phyloP scores from a whole-genome alignment of 53 echinoderm and acorn worm species.

The Luidia sarsii region DNA sequence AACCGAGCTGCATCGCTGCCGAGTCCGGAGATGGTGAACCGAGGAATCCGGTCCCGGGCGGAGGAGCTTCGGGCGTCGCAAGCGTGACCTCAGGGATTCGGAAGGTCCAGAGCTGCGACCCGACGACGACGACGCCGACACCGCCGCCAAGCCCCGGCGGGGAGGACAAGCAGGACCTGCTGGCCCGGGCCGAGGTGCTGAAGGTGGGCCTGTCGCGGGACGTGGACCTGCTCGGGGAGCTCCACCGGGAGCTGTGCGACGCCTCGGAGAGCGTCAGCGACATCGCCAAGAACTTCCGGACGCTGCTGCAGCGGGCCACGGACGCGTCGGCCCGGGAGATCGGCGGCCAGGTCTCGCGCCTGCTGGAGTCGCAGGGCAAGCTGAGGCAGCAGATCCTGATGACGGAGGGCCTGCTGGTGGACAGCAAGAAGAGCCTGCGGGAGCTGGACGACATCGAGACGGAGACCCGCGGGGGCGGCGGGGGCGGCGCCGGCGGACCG shows the following conservation, averaged over 20 bases:
- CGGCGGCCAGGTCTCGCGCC: constrained; percentile 43
- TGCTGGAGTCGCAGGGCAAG: constrained; percentile 52
- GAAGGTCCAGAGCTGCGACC: not conserved
- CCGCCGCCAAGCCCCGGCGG: not conserved
- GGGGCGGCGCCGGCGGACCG: too few relatives aligned
- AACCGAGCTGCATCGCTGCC: too few relatives aligned
- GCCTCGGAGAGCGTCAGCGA: constrained; percentile 64
- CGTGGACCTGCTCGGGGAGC: constrained; percentile 35
- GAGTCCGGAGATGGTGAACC: too few relatives aligned
- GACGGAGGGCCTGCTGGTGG: constrained; percentile 61
- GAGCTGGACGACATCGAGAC: constrained; percentile 51
- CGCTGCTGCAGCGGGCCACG: constrained; percentile 38
- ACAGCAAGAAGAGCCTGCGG: constrained; percentile 61
- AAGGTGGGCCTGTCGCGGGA: constrained; percentile 46
- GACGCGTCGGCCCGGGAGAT: constrained; percentile 52
- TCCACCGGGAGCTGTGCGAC: constrained; percentile 64
- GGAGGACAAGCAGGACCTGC: constrained; percentile 35
- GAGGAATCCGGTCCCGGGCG: not conserved
- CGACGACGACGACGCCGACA: not conserved
- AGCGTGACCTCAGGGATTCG: not conserved
- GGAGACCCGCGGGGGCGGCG: constrained; percentile 9
- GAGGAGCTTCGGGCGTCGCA: not conserved
- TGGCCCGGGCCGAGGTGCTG: constrained; percentile 49
- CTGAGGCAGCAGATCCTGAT: constrained; percentile 67
- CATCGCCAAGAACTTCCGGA: constrained; percentile 61